Conservation (phyloP, 2,888 invertebrate genomes). For the Zygothrica quintamaculata region DNA sequence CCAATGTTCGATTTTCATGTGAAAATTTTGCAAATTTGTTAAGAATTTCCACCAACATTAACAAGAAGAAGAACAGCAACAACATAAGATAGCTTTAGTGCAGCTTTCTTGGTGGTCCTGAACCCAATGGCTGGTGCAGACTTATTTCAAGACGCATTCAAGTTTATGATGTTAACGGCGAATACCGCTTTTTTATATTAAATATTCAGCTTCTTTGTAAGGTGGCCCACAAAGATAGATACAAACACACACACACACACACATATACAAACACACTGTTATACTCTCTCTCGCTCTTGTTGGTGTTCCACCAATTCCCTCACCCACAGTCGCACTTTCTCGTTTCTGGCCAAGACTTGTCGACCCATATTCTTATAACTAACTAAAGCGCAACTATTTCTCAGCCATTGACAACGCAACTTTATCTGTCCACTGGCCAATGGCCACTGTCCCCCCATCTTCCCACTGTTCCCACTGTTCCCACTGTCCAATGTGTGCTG, state of each 20-base stretch:
- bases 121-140: constrained; percentile 14
- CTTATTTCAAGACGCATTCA: constrained; percentile 23
- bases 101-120: constrained; percentile 12
- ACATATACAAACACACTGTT: not conserved
- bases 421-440: constrained; percentile 22
- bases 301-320: not conserved
- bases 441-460: not conserved
- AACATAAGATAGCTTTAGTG: too few species aligned
- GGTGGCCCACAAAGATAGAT: constrained; percentile 30
- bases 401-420: constrained; percentile 41
- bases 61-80: not conserved
- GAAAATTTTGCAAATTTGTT: too few species aligned
- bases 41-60: too few species aligned
- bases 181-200: constrained; percentile 38
- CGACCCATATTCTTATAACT: constrained; percentile 68
- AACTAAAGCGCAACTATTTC: constrained; percentile 55
- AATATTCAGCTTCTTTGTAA: constrained; percentile 42
- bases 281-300: not conserved
- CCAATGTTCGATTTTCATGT: too few species aligned
- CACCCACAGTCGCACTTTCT: constrained; percentile 60
- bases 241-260: not conserved
- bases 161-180: constrained; percentile 43
- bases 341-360: constrained; percentile 61
- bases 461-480: not conserved
- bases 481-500: not conserved